Percentiles rank a stretch among this genome's conserved stretches.
Conservation (phyloP, 2,797 vertebrate species). For the Prionace glauca region DNA sequence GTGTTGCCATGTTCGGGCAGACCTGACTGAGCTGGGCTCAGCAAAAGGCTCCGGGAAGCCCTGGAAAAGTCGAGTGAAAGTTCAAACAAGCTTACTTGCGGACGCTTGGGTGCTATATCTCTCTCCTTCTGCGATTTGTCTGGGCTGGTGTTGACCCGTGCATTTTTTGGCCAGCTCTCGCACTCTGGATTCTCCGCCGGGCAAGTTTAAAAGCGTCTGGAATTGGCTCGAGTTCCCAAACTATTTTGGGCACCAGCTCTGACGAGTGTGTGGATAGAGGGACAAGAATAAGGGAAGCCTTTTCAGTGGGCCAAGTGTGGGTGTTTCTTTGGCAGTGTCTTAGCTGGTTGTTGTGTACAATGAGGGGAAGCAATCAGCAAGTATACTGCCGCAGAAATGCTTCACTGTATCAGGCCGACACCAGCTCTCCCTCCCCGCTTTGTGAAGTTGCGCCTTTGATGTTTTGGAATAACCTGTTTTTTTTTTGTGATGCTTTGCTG, state of each 20-base stretch:
- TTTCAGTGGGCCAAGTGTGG: slow-evolving; percentile 67
- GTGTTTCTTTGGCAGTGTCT: slow-evolving; percentile 99
- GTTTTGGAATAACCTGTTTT: background rate
- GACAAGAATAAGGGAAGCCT: slow-evolving; percentile 35
- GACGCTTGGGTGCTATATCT: background rate
- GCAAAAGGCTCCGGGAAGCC: background rate
- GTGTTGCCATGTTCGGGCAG: background rate
- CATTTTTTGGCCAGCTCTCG: background rate
- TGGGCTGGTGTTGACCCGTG: background rate
- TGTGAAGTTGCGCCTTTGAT: background rate
- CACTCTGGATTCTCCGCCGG: background rate
- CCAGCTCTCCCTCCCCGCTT: background rate
- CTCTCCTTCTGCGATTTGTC: background rate
- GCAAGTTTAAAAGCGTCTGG: background rate
- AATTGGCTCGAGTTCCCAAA: background rate
- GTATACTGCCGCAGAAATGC: slow-evolving; percentile 99
- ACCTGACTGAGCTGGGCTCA: background rate
- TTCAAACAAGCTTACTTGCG: background rate
- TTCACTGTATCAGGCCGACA: slow-evolving; percentile 63
- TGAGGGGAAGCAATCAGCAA: slow-evolving; percentile 99
- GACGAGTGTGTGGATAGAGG: background rate
- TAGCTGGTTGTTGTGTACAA: slow-evolving; percentile 99
- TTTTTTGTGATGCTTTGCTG: background rate
- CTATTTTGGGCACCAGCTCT: background rate
- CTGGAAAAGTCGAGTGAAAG: background rate